phyloP scores from a whole-genome alignment of 2,888 invertebrate genomes.

The Agrochola litura region DNA sequence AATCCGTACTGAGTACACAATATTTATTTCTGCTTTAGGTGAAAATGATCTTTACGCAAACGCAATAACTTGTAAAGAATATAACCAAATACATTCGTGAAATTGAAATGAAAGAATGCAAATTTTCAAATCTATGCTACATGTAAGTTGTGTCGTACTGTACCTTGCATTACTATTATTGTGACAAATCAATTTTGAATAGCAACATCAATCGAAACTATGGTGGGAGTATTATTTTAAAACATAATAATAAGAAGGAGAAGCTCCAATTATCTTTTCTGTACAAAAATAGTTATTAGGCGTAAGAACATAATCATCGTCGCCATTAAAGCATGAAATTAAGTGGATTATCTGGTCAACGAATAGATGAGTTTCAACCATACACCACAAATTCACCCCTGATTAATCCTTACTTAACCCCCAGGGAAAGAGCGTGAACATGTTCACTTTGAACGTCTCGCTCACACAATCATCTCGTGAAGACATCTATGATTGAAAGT shows the following conservation, averaged over 20 bases:
- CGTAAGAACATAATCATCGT: constrained; percentile 14
- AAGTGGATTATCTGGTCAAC: constrained; percentile 41
- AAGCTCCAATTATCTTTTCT: not conserved
- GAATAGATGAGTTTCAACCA: constrained; percentile 27
- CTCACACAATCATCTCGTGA: constrained; percentile 47
- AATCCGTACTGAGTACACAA: too few relatives aligned
- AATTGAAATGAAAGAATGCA: too few relatives aligned
- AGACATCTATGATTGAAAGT: constrained; percentile 75
- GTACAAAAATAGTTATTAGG: not conserved
- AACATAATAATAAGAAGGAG: not conserved
- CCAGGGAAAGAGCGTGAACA: constrained; percentile 10
- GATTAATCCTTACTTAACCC: constrained; percentile 47
- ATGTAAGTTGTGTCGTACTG: too few relatives aligned
- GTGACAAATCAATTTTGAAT: not conserved
- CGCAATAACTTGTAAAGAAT: too few relatives aligned
- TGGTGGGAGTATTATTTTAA: not conserved
- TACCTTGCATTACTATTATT: too few relatives aligned
- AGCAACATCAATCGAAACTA: not conserved
- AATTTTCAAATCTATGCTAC: too few relatives aligned
- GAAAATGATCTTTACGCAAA: too few relatives aligned
- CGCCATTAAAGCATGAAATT: constrained; percentile 33
- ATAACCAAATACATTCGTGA: too few relatives aligned
- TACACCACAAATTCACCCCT: constrained; percentile 30
- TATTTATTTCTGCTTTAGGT: too few relatives aligned
- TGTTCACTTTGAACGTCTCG: constrained; percentile 29